phyloP scores from a whole-genome alignment of 2,888 invertebrate species.

The Epicampocera succincta region DNA sequence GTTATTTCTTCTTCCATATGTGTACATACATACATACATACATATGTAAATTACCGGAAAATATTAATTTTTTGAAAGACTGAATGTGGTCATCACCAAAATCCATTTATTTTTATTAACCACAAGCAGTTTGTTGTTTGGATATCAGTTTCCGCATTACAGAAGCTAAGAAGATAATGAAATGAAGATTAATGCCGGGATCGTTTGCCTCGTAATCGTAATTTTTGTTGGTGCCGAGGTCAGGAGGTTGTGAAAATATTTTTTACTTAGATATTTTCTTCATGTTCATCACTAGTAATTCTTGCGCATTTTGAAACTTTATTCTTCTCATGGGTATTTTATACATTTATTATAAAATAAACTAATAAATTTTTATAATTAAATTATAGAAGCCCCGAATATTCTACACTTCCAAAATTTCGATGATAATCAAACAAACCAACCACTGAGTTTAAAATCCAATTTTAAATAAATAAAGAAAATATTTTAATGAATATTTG shows the following conservation, averaged over 20 bases:
- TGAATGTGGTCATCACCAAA: no score
- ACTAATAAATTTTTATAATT: conserved; percentile 59
- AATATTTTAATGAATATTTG: conserved; percentile 62
- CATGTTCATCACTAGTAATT: not conserved
- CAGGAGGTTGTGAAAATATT: not conserved
- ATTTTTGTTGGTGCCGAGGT: not conserved
- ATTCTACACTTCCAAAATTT: conserved; percentile 23
- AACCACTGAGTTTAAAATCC: conserved; percentile 71
- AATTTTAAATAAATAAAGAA: conserved; percentile 73
- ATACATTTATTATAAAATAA: conserved; percentile 72
- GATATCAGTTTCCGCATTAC: no score
- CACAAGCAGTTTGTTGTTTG: no score
- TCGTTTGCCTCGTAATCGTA: no score
- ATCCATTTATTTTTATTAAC: no score
- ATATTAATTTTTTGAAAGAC: no score
- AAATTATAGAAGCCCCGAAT: not conserved
- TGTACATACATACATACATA: no score
- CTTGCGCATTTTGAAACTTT: no score
- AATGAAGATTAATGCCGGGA: no score
- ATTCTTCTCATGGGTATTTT: conserved; percentile 39
- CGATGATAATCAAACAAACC: conserved; percentile 50
- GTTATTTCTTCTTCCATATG: no score
- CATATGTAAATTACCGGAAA: no score
- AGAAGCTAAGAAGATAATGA: no score
- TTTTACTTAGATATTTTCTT: not conserved